A percentile compares a stretch with the other conserved stretches of the same genome.
Conservation (phyloP, 2,888 invertebrate genomes). For the Pollenia amentaria region DNA sequence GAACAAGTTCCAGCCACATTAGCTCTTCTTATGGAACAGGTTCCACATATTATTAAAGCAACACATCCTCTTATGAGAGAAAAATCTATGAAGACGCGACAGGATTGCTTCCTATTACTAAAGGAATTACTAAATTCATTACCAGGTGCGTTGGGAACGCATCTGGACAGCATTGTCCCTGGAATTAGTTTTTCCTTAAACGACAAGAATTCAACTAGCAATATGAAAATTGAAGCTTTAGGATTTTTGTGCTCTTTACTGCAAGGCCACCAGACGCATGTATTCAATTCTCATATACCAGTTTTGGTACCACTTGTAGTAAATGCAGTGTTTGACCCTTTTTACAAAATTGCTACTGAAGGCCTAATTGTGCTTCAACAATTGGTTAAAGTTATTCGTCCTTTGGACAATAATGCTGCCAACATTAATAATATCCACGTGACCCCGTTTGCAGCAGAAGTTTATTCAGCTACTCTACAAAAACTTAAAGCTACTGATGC, state of each 20-base stretch:
- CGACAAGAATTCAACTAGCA: constrained; percentile 97
- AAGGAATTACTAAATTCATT: constrained; percentile 95
- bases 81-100: constrained; percentile 93
- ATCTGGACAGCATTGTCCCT: constrained; percentile 93
- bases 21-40: constrained; percentile 86
- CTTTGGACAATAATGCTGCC: constrained; percentile 85
- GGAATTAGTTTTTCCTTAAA: constrained; percentile 95
- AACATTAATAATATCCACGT: constrained; percentile 87
- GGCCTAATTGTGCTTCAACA: constrained; percentile 96
- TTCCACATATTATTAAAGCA: constrained; percentile 93
- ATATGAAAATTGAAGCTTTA: constrained; percentile 98
- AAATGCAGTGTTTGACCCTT: constrained; percentile 95
- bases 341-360: constrained; percentile 99
- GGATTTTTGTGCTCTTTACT: constrained; percentile 89
- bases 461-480: constrained; percentile 93
- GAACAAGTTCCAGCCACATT: constrained; percentile 91
- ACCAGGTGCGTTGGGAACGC: constrained; percentile 94
- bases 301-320: constrained; percentile 94
- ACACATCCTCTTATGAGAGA: constrained; percentile 94
- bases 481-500: constrained; percentile 97
- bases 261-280: constrained; percentile 84
- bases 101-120: constrained; percentile 95
- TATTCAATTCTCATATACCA: constrained; percentile 92
- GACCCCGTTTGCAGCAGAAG: constrained; percentile 90
- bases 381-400: constrained; percentile 96